Conservation (phyloP, 2,888 invertebrate species). For the Pollenia amentaria region DNA sequence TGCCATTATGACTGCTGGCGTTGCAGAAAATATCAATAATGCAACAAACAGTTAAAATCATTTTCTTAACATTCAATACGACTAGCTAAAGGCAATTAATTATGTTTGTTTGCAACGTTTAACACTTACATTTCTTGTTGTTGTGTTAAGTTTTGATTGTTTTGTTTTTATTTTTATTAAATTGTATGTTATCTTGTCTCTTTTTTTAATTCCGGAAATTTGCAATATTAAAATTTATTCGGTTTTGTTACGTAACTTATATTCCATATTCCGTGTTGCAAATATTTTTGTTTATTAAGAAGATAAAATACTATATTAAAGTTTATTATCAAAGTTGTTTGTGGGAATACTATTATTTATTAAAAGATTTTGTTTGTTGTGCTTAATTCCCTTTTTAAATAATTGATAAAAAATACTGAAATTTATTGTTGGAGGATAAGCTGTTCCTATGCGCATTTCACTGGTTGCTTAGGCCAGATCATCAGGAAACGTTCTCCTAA, state of each 20-base stretch:
- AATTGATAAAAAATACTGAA: too few species aligned
- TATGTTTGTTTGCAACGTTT: conserved; percentile 28
- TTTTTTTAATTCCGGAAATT: conserved; percentile 8
- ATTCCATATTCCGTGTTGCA: not conserved
- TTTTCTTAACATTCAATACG: conserved; percentile 2
- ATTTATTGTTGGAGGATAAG: too few species aligned
- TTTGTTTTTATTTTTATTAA: conserved; percentile 36
- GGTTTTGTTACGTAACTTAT: conserved; percentile 3
- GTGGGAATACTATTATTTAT: too few species aligned
- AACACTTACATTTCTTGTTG: conserved; percentile 4
- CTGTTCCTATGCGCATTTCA: too few species aligned
- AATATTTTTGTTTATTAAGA: not conserved
- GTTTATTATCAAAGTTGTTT: too few species aligned
- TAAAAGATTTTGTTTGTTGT: too few species aligned
- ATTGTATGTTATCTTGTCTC: not conserved
- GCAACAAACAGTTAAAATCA: conserved; percentile 47
- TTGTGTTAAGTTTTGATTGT: conserved; percentile 41
- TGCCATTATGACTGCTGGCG: conserved; percentile 58
- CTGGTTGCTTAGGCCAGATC: too few species aligned
- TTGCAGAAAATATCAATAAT: not conserved
- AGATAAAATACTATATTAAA: not conserved
- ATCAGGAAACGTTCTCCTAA: too few species aligned
- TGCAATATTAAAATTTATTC: conserved; percentile 41
- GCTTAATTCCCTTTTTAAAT: too few species aligned
- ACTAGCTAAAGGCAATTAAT: conserved; percentile 51